These are phyloP conservation scores for Tangara arthus DNA, from an alignment of 2,797 vertebrate species.

Conservation along the genomic window DNA sequence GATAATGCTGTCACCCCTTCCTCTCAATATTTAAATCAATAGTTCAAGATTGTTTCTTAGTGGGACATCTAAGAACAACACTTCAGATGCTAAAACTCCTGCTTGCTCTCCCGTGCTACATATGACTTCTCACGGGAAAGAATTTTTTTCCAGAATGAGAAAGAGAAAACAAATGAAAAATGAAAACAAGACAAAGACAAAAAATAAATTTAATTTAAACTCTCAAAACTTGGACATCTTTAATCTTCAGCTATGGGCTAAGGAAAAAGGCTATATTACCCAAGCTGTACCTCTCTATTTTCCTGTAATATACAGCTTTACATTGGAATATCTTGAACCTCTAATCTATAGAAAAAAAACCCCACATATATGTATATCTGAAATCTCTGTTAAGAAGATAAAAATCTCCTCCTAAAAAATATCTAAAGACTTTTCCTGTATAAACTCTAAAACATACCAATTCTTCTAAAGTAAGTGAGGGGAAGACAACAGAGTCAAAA, in stretches of 20 bases:
- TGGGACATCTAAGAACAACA: not conserved
- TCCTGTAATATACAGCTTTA: not conserved
- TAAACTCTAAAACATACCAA: not conserved
- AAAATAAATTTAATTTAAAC: not conserved
- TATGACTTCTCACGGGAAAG: not conserved
- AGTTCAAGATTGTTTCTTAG: not conserved
- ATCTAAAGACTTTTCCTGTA: not conserved
- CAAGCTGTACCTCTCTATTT: not conserved
- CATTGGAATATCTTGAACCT: not conserved
- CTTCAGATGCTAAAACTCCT: not conserved
- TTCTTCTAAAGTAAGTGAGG: not conserved
- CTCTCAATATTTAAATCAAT: not conserved
- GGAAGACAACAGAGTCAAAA: not conserved
- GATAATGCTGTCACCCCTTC: not conserved
- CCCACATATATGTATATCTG: not conserved
- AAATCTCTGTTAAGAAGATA: not conserved
- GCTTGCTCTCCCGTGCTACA: not conserved
- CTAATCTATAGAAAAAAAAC: not conserved
- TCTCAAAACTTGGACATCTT: not conserved
- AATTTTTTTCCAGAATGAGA: not conserved
- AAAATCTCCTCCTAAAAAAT: not conserved
- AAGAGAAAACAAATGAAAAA: not conserved
- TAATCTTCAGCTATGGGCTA: not conserved
- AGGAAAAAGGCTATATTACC: not conserved
- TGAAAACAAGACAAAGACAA: not conserved